Evolutionary conservation across 2,888 invertebrate species (phyloP).

Genomic region (Clitarchus hookeri): DNA sequence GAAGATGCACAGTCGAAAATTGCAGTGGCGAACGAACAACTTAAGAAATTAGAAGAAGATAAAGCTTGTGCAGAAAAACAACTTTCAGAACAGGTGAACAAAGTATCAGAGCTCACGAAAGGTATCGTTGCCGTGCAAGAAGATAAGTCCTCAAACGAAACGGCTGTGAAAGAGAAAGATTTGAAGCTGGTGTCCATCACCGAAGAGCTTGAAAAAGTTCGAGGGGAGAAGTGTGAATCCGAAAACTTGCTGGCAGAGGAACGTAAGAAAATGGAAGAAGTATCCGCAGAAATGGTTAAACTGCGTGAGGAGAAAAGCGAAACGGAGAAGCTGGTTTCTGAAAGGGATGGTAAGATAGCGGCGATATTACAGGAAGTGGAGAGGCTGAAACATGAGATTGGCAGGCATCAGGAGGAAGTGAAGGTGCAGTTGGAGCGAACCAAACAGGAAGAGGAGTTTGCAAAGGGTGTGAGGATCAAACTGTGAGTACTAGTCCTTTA

Average conservation of each 20-base stretch:
- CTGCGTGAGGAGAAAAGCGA: constrained; percentile 31
- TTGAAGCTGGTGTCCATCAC: constrained; percentile 27
- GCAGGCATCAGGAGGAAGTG: constrained; percentile 37
- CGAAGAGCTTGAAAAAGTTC: constrained; percentile 27
- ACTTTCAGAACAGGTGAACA: constrained; percentile 54
- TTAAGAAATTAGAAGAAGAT: constrained; percentile 57
- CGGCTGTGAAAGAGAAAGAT: constrained; percentile 28
- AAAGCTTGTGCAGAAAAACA: constrained; percentile 55
- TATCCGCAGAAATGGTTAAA: constrained; percentile 21
- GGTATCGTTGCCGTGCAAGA: constrained; percentile 27
- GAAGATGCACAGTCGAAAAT: constrained; percentile 55
- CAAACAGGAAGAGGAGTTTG: constrained; percentile 46
- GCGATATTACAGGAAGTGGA: constrained; percentile 36
- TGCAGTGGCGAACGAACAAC: constrained; percentile 49
- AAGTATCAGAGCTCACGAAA: constrained; percentile 50
- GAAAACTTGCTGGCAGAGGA: constrained; percentile 11
- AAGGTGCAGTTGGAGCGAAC: constrained; percentile 36
- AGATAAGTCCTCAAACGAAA: constrained; percentile 32
- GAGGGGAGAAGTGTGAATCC: neutral
- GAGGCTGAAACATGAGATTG: constrained; percentile 33
- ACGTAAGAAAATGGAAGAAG: constrained; percentile 11
- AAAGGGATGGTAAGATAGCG: constrained; percentile 38
- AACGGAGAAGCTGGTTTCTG: constrained; percentile 38
- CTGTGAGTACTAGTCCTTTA: constrained; percentile 52
- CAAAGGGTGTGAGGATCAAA: constrained; percentile 56